These are phyloP conservation scores for Helicoverpa zea DNA, from an alignment of 1,140 invertebrate species.

Conservation along the genomic window DNA sequence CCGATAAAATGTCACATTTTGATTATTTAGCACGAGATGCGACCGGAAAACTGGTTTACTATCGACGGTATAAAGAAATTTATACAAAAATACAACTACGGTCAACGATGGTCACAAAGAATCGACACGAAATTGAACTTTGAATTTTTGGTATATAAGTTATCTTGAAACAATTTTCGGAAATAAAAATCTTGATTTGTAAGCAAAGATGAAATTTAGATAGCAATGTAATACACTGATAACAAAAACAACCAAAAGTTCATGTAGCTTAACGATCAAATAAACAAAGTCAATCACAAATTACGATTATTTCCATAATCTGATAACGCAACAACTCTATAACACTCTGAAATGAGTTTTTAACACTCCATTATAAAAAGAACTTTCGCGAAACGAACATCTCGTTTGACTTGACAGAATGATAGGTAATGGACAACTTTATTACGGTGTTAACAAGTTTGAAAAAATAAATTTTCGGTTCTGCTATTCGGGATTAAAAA, in stretches of 20 bases:
- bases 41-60: constrained; percentile 59
- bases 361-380: constrained; percentile 57
- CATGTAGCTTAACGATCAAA: constrained; percentile 24
- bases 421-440: constrained; percentile 70
- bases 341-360: constrained; percentile 58
- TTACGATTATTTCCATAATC: constrained; percentile 24
- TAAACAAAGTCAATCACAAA: constrained; percentile 13
- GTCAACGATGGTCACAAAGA: not conserved
- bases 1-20: constrained; percentile 82
- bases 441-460: constrained; percentile 67
- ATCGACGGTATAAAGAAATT: constrained; percentile 58
- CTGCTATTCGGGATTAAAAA: constrained; percentile 53
- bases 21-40: constrained; percentile 77
- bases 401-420: constrained; percentile 57
- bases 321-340: constrained; percentile 26
- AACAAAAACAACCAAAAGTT: constrained; percentile 33
- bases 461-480: constrained; percentile 44
- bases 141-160: not conserved
- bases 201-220: constrained; percentile 15
- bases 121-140: constrained; percentile 10
- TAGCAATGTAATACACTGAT: constrained; percentile 24
- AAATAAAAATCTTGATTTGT: constrained; percentile 1
- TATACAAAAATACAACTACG: constrained; percentile 23
- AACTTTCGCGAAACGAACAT: constrained; percentile 60
- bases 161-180: not conserved